phyloP scores from a whole-genome alignment of 2,797 vertebrate genomes.

The Artibeus lituratus region DNA sequence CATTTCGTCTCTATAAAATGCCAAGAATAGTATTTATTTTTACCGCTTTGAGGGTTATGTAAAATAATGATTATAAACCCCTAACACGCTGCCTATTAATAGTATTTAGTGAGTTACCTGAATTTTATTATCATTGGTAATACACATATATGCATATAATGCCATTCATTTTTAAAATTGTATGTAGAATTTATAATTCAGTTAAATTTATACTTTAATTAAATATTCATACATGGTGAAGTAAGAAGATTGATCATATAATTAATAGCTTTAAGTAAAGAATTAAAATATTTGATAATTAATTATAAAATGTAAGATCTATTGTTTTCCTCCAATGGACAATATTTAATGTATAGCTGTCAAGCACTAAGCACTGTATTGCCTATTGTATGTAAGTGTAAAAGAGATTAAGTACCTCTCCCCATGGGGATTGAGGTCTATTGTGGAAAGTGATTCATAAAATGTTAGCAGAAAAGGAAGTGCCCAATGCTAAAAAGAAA shows the following conservation, averaged over 20 bases:
- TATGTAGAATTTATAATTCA: neutral
- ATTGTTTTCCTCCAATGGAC: neutral
- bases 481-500: neutral
- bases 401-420: neutral
- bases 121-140: neutral
- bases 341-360: neutral
- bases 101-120: neutral
- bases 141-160: neutral
- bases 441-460: neutral
- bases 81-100: neutral
- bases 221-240: neutral
- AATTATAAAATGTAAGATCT: neutral
- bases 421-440: neutral
- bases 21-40: neutral
- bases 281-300: neutral
- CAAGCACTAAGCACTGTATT: neutral
- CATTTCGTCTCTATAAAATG: neutral
- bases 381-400: neutral
- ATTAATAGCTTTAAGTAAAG: neutral
- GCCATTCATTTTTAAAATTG: neutral
- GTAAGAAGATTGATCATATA: neutral
- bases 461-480: neutral
- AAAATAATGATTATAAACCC: neutral
- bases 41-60: neutral
- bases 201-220: neutral